A percentile compares a stretch with the other conserved stretches of the same genome.
Conservation (phyloP, 2,888 invertebrate genomes). For the Molanna angustata region DNA sequence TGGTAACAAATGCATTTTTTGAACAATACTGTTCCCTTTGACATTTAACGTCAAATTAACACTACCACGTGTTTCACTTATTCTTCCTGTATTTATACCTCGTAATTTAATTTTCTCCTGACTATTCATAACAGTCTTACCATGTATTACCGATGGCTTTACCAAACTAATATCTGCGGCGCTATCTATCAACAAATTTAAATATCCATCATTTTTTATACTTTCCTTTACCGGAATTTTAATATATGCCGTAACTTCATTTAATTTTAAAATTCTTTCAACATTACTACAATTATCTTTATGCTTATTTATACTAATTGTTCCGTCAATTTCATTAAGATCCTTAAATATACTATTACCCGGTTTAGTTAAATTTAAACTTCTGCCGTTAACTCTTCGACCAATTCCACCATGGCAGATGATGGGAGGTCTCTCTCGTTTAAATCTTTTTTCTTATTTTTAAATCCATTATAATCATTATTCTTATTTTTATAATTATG, state of each 20-base stretch:
- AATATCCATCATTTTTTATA: background rate
- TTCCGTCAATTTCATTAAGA: too few relatives aligned
- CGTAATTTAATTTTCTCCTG: slow-evolving; percentile 1
- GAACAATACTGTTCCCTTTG: background rate
- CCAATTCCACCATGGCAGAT: too few relatives aligned
- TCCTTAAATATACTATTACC: too few relatives aligned
- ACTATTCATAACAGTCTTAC: background rate
- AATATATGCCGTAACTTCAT: slow-evolving; percentile 1
- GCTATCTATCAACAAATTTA: slow-evolving; percentile 13
- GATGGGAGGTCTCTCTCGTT: too few relatives aligned
- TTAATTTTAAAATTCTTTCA: slow-evolving; percentile 4
- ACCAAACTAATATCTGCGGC: slow-evolving; percentile 14
- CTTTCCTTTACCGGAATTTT: slow-evolving; percentile 2
- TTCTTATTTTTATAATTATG: too few relatives aligned
- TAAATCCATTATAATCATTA: too few relatives aligned
- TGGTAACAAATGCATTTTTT: slow-evolving; percentile 5
- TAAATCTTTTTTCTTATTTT: too few relatives aligned
- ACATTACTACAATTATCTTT: too few relatives aligned
- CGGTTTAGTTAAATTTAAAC: too few relatives aligned
- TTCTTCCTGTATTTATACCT: slow-evolving; percentile 10
- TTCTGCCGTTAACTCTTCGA: too few relatives aligned
- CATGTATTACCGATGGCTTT: slow-evolving; percentile 5
- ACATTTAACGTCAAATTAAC: slow-evolving; percentile 4
- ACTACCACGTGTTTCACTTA: slow-evolving; percentile 7
- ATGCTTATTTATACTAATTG: too few relatives aligned